Evolutionary conservation across 2,888 invertebrate species (phyloP), one percentile per base, ranked within the genome.

Genomic region (Trichopoda pennipes): DNA sequence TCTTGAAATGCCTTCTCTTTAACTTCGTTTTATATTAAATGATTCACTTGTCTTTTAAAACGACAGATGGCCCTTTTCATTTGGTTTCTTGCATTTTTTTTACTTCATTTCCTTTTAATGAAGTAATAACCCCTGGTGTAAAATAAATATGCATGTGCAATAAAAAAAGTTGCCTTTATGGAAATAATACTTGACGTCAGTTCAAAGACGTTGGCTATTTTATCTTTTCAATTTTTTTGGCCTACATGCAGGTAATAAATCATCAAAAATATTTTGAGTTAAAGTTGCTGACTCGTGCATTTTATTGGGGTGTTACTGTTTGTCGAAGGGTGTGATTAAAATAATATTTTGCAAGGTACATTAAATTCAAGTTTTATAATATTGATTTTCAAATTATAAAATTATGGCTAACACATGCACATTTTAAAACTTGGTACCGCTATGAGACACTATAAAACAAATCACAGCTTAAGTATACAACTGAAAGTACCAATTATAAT

Each of bases 351-450:
- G 19, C 21, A 21, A 21, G 63, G 58, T 32, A 66, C 28, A 21
- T 49, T 32, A 64, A 64, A 76, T 81, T 76, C 66, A 76, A 72
- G 47, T 60, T 76, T 55, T 66, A 61, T 47, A 68, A 76, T 60
- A 81, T 76, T 55, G 47, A 17, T 61, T 76, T 73, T 68, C 61
- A 60, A 63, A 68, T 73, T 73, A 73, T 53, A 38, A 56, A 49
- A 38, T 56, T 55, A 17, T 23, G 28, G 49, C 55, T 63, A 49
- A 42, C 42, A 44, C 6, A 16, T 1, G 6, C 7, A 32, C 9
- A 19, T 76, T 60, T 44, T n/a, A 21, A 16, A 47, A 69, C 32
- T 14, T 44, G 42, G 10, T 44, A 16, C 42, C 21, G 6, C 56
- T 21, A 28, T 28, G 42, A 23, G 49, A 42, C 17, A 17, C 23